Percentiles rank a stretch among this genome's conserved stretches.
Evolutionary conservation across 2,797 vertebrate genomes (phyloP).

Genomic region (Karalla daura): DNA sequence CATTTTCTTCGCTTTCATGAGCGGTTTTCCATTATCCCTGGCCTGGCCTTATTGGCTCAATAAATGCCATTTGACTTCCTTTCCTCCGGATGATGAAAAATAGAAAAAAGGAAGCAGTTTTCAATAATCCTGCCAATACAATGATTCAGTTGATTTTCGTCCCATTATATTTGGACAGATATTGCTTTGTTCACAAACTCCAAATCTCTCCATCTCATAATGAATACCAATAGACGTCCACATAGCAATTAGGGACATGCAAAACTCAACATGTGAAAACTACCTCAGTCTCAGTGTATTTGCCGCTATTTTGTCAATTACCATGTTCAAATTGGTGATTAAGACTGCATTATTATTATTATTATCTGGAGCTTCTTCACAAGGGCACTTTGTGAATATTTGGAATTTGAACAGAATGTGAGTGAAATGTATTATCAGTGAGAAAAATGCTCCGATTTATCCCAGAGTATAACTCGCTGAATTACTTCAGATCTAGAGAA

Average conservation of each 20-base stretch:
- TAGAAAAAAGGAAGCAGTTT: slow-evolving; percentile 53
- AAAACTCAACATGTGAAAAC: neutral
- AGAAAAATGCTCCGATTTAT: too few relatives aligned
- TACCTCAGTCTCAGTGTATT: neutral
- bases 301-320: neutral
- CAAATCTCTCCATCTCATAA: slow-evolving; percentile 41
- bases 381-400: neutral
- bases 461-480: too few relatives aligned
- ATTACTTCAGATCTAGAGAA: too few relatives aligned
- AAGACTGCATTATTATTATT: too few relatives aligned
- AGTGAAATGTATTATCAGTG: too few relatives aligned
- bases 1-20: slow-evolving; percentile 72
- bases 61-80: slow-evolving; percentile 68
- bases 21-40: slow-evolving; percentile 69
- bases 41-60: slow-evolving; percentile 54
- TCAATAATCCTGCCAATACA: slow-evolving; percentile 60
- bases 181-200: slow-evolving; percentile 34
- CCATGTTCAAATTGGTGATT: too few relatives aligned
- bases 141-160: slow-evolving; percentile 60
- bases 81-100: slow-evolving; percentile 59
- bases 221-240: slow-evolving; percentile 9
- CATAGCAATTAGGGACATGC: neutral
- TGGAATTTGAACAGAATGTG: too few relatives aligned
- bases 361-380: neutral
- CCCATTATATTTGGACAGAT: slow-evolving; percentile 24